Conservation (phyloP, 2,113 vertebrate species). For the Pseudolaguvia tuberculata region DNA sequence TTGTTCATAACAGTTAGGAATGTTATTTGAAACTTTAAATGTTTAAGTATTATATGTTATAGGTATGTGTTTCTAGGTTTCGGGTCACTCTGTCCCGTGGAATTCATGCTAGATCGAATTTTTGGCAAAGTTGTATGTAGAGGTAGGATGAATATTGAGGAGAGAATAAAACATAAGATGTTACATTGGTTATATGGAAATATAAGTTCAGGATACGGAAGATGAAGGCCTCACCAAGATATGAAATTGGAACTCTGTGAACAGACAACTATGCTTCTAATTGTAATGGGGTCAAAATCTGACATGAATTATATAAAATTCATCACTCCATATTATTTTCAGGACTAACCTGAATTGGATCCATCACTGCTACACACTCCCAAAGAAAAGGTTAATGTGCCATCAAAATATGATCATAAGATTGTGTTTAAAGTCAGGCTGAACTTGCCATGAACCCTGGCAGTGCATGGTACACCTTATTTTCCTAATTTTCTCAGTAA, state of each 20-base stretch:
- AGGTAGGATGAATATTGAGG: neutral
- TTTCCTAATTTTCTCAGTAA: neutral
- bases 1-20: neutral
- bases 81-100: too few relatives aligned
- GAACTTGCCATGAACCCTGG: slow-evolving; percentile 49
- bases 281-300: slow-evolving; percentile 61
- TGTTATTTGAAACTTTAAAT: neutral
- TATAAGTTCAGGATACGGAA: neutral
- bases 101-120: neutral
- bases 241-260: slow-evolving; percentile 4
- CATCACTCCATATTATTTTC: slow-evolving; percentile 44
- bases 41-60: neutral
- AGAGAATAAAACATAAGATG: neutral
- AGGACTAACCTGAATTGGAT: slow-evolving; percentile 40
- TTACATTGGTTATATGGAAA: neutral
- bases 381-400: slow-evolving; percentile 56
- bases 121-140: neutral
- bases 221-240: neutral
- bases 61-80: neutral
- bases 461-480: neutral
- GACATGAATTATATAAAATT: slow-evolving; percentile 53
- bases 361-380: slow-evolving; percentile 47
- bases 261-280: slow-evolving; percentile 59
- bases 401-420: slow-evolving; percentile 52
- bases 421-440: slow-evolving; percentile 44